A percentile compares a stretch with the other conserved stretches of the same genome.
Evolutionary conservation across 2,888 invertebrate species (phyloP).

Genomic region (Synanthedon myopaeformis): DNA sequence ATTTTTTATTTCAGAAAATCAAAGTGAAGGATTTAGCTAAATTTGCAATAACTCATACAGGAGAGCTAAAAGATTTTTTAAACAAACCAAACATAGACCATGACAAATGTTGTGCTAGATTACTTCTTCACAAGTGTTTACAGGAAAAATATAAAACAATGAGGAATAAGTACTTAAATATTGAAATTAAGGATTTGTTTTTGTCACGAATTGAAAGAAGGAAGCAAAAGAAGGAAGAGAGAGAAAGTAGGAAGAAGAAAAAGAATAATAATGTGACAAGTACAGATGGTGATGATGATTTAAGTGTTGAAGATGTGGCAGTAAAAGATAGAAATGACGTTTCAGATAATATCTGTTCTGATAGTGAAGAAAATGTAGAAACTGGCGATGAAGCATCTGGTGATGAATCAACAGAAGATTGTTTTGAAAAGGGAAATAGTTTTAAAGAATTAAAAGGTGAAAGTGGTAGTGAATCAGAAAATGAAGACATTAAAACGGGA

Average conservation of each 20-base stretch:
- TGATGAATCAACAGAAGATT: constrained; percentile 5
- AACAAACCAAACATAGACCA: constrained; percentile 45
- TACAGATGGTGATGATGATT: constrained; percentile 24
- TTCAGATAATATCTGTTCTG: constrained; percentile 3
- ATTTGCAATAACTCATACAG: constrained; percentile 50
- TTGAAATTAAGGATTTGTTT: constrained; percentile 50
- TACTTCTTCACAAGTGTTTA: constrained; percentile 48
- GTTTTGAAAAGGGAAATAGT: constrained; percentile 1
- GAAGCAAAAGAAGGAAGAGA: constrained; percentile 51
- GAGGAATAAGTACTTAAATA: constrained; percentile 39
- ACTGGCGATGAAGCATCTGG: constrained; percentile 6
- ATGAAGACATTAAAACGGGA: not conserved
- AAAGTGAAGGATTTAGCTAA: constrained; percentile 50
- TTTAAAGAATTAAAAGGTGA: constrained; percentile 5
- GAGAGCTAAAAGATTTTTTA: constrained; percentile 36
- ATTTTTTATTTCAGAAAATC: constrained; percentile 44
- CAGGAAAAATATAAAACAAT: constrained; percentile 49
- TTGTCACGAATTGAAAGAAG: constrained; percentile 54
- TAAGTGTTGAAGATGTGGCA: constrained; percentile 27
- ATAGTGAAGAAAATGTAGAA: constrained; percentile 10
- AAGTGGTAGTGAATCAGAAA: constrained; percentile 2
- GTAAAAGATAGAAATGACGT: constrained; percentile 9
- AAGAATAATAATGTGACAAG: constrained; percentile 25
- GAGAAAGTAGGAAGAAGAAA: constrained; percentile 41
- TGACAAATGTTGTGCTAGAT: constrained; percentile 51